phyloP scores from a whole-genome alignment of 2,888 invertebrate genomes.

The Tyria jacobaeae region DNA sequence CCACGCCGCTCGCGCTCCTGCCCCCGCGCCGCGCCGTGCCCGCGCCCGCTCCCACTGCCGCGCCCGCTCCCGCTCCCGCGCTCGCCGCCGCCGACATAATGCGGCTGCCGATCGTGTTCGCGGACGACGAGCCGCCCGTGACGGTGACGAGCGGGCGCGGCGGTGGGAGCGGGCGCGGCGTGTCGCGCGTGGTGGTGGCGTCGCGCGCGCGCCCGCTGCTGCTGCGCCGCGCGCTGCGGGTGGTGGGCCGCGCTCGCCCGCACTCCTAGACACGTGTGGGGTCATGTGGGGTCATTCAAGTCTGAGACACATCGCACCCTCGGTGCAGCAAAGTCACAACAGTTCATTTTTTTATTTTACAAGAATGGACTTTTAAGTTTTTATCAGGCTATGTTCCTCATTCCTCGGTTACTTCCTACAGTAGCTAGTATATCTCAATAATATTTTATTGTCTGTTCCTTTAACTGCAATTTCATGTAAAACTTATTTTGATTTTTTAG shows the following conservation, averaged over 20 bases:
- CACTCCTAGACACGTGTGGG: no score
- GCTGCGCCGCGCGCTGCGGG: conserved; percentile 40
- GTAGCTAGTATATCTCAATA: conserved; percentile 20
- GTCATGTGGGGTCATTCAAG: no score
- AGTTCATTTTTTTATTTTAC: conserved; percentile 17
- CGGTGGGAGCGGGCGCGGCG: conserved; percentile 58
- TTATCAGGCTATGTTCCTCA: conserved; percentile 11
- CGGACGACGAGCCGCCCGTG: conserved; percentile 77
- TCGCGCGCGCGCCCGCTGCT: conserved; percentile 52
- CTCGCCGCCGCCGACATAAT: conserved; percentile 80
- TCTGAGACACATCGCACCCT: conserved; percentile 10
- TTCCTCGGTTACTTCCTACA: conserved; percentile 20
- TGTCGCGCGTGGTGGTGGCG: conserved; percentile 63
- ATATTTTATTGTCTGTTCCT: conserved; percentile 19
- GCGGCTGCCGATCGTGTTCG: conserved; percentile 88
- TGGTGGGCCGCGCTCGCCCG: conserved; percentile 54
- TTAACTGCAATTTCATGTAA: conserved; percentile 19
- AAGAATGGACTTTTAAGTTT: conserved; percentile 12
- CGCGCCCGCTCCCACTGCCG: conserved; percentile 21
- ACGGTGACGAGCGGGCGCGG: conserved; percentile 43
- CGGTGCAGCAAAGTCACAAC: conserved; percentile 19
- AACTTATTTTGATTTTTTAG: conserved; percentile 14
- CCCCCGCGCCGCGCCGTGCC: conserved; percentile 53
- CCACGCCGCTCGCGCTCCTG: conserved; percentile 63
- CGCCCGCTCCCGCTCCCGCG: conserved; percentile 31